phyloP scores from a whole-genome alignment of 2,797 vertebrate species.

The Anabacerthia variegaticeps region DNA sequence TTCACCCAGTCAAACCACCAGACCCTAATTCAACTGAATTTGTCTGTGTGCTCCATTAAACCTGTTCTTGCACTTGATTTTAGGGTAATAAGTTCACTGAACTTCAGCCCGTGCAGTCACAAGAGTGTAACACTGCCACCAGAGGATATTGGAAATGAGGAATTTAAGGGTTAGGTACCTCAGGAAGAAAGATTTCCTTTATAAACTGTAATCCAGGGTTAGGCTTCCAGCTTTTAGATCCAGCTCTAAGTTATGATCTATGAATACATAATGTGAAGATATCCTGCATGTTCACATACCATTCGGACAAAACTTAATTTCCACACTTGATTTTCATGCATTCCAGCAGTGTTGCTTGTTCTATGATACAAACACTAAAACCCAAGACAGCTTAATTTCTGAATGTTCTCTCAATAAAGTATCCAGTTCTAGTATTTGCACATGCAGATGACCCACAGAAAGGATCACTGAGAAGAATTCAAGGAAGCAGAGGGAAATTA shows the following conservation, averaged over 20 bases:
- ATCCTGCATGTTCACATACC: not conserved
- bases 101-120: not conserved
- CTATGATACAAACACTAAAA: not conserved
- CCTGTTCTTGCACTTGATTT: not conserved
- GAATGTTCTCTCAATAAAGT: not conserved
- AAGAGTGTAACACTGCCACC: not conserved
- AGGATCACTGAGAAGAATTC: not conserved
- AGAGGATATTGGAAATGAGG: not conserved
- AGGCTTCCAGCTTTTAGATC: not conserved
- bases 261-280: not conserved
- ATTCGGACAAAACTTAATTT: not conserved
- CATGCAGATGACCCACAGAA: not conserved
- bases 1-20: not conserved
- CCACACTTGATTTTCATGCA: not conserved
- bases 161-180: not conserved
- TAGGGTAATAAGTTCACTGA: not conserved
- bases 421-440: not conserved
- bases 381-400: not conserved
- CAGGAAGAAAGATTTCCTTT: not conserved
- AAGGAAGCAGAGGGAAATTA: not conserved
- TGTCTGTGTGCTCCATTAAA: not conserved
- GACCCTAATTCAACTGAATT: not conserved
- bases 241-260: not conserved
- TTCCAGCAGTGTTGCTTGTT: not conserved
- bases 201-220: not conserved